Conservation (phyloP, 2,113 vertebrate species). For the Ivindomyrus marchei region DNA sequence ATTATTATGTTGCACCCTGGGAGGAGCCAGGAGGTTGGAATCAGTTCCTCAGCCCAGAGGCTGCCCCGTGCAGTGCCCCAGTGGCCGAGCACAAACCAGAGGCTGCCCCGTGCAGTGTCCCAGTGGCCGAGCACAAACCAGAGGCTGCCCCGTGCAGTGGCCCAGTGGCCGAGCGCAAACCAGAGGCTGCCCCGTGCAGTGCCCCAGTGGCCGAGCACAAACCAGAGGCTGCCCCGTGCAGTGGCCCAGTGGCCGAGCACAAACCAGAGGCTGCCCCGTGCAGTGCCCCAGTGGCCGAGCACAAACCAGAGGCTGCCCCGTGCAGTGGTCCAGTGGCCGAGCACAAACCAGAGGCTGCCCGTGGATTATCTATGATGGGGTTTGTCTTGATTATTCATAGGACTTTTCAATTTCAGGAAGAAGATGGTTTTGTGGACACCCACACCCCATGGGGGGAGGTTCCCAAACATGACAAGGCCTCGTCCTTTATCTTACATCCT, state of each 20-base stretch:
- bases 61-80: background rate
- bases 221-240: background rate
- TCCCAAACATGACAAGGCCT: slow-evolving; percentile 47
- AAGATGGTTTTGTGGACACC: slow-evolving; percentile 44
- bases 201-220: background rate
- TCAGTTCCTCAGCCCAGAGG: background rate
- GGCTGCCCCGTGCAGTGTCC: background rate
- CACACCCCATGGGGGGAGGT: slow-evolving; percentile 25
- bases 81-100: background rate
- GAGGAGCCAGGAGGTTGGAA: background rate
- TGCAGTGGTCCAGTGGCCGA: background rate
- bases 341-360: background rate
- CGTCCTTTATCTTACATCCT: slow-evolving; percentile 47
- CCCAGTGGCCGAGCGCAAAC: background rate
- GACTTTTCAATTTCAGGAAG: slow-evolving; percentile 47
- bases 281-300: background rate
- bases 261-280: background rate
- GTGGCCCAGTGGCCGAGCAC: background rate
- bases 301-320: background rate
- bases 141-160: background rate
- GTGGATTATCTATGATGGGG: background rate
- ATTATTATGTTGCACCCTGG: background rate
- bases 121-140: background rate
- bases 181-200: background rate
- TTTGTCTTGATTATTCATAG: slow-evolving; percentile 1